Percentiles rank a stretch among this genome's conserved stretches.
phyloP scores from a whole-genome alignment of 2,888 invertebrate genomes.

The Aphidius colemani region DNA sequence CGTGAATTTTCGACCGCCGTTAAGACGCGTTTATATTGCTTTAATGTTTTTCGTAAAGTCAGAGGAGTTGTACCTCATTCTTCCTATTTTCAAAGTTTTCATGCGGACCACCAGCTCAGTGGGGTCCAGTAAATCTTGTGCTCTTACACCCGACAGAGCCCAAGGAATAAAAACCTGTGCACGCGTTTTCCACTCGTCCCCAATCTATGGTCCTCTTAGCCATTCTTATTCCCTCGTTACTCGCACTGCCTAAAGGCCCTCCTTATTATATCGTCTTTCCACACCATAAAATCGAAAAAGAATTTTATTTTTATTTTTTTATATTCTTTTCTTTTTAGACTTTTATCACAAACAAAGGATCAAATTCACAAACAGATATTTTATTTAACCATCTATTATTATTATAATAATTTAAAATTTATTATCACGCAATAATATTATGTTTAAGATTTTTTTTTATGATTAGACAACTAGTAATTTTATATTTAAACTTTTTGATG shows the following conservation, averaged over 20 bases:
- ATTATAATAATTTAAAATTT: background rate
- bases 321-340: slow-evolving; percentile 9
- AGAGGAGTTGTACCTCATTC: slow-evolving; percentile 16
- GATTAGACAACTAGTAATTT: background rate
- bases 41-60: slow-evolving; percentile 44
- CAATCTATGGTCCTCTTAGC: slow-evolving; percentile 40
- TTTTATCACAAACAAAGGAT: slow-evolving; percentile 4
- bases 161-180: slow-evolving; percentile 21
- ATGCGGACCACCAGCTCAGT: slow-evolving; percentile 47
- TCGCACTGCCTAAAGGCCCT: slow-evolving; percentile 47
- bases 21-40: slow-evolving; percentile 45
- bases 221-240: slow-evolving; percentile 61
- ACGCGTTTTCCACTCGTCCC: slow-evolving; percentile 27
- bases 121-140: slow-evolving; percentile 56
- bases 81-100: slow-evolving; percentile 44
- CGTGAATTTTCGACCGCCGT: slow-evolving; percentile 22
- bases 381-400: too few species aligned
- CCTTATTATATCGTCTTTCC: slow-evolving; percentile 61
- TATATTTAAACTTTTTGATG: slow-evolving; percentile 1
- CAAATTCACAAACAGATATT: too few species aligned
- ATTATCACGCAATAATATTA: background rate
- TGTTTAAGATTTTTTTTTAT: slow-evolving; percentile 3
- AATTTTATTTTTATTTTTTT: slow-evolving; percentile 45
- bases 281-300: slow-evolving; percentile 61
- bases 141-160: slow-evolving; percentile 27